Percentiles rank a stretch among this genome's conserved stretches.
Conservation (phyloP, 2,888 invertebrate species). For the Pasiphila rectangulata region DNA sequence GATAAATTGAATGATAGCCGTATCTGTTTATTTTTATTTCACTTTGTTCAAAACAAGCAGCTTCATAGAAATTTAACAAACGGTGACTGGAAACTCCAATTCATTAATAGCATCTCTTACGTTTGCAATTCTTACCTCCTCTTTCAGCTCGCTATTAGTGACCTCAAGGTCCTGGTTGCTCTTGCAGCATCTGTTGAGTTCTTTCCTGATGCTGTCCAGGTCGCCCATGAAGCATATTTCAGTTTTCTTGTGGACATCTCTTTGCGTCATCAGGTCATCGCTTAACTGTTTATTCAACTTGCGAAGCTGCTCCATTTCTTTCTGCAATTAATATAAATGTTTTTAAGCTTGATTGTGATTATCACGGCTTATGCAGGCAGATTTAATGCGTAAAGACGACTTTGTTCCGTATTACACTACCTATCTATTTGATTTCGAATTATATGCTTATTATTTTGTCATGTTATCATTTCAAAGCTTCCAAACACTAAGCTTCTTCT, state of each 20-base stretch:
- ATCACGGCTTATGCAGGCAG: no score
- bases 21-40: no score
- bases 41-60: no score
- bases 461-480: no score
- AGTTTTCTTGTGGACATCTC: slow-evolving; percentile 67
- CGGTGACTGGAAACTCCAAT: no score
- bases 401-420: no score
- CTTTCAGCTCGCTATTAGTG: slow-evolving; percentile 84
- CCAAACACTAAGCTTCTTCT: not conserved
- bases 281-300: slow-evolving; percentile 65
- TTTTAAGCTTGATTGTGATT: not conserved
- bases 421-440: no score
- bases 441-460: no score
- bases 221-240: slow-evolving; percentile 72
- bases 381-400: no score
- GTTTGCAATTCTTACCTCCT: slow-evolving; percentile 77
- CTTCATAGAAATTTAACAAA: not conserved
- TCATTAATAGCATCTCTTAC: not conserved
- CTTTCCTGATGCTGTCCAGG: slow-evolving; percentile 72
- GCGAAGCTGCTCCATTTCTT: slow-evolving; percentile 62
- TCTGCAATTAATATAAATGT: slow-evolving; percentile 40
- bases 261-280: slow-evolving; percentile 71
- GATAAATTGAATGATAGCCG: no score
- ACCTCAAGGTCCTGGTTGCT: slow-evolving; percentile 84
- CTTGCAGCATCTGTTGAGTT: slow-evolving; percentile 77